Evolutionary conservation across 2,888 invertebrate genomes (phyloP), one percentile per base, ranked within the genome.

Genomic region (Agriopis leucophaearia): DNA sequence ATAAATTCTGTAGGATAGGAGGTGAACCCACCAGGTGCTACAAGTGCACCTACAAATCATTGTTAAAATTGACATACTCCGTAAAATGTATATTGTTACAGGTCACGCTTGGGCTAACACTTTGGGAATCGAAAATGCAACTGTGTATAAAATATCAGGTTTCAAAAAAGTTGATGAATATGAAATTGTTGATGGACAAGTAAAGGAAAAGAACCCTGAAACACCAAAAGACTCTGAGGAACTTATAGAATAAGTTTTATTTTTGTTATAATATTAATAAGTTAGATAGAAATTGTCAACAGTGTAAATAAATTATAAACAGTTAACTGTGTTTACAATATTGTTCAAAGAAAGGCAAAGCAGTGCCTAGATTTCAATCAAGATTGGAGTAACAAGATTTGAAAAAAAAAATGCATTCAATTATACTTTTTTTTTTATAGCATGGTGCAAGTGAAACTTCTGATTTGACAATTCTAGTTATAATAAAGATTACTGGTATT

Each of bases 21-120:
- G 27, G 4, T 27, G 4, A 27, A 27, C 3, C 27, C 27, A 27
- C 5, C 27, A 27, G 27, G 1, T 5, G 4, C 3, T 27, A 27
- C 5, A 27, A 27, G 4, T 27, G 8, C 8, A 38, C 8, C 38
- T 6, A 38, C 6, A 4, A 38, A 38, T 9, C 1, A 10, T 38
- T 38, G 38, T 38, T 38, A 9, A 38, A 38, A 38, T 10, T 38
- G 8, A 38, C 38, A 38, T 38, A 38, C 1, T 42, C 5, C 13
- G 9, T 13, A 54, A 12, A 38, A 0, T 47, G 1, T 7, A 42
- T 18, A 42, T 74, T 70, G 73, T 94, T 94, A 72, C 88, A 96
- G 96, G 89, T 71, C 86, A 87, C 79, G 91, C 94, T 68, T 96
- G 95, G 94, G 92, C 95, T 1, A 92, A 92, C 73, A 90, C 94